These are phyloP conservation scores for Bombyx mandarina DNA, from an alignment of 1,140 invertebrate genomes.

Conservation along the genomic window DNA sequence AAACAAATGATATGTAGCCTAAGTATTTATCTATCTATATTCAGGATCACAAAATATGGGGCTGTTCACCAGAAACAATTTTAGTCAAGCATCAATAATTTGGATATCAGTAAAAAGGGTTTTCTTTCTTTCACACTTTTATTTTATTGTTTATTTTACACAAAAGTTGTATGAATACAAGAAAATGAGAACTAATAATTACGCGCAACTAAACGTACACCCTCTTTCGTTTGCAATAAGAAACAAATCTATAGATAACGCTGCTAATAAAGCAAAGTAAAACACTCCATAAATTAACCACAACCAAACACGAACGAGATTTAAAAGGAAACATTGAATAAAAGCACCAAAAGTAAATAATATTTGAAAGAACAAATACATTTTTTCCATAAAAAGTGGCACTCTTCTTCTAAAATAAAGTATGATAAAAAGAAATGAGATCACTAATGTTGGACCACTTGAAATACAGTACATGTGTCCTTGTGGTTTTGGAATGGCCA, in stretches of 20 bases:
- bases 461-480: conserved; percentile 64
- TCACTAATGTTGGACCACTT: conserved; percentile 53
- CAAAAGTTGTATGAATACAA: no score
- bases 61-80: no score
- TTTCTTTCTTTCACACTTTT: no score
- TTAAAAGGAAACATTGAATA: conserved; percentile 58
- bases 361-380: conserved; percentile 66
- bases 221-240: conserved; percentile 60
- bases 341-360: conserved; percentile 62
- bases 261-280: conserved; percentile 50
- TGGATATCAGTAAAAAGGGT: no score
- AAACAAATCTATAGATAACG: conserved; percentile 51
- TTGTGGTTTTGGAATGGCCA: conserved; percentile 38
- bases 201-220: conserved; percentile 62
- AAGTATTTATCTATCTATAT: no score
- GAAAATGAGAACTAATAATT: conserved; percentile 9
- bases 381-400: conserved; percentile 63
- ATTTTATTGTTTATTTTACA: no score
- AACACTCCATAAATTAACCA: conserved; percentile 58
- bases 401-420: conserved; percentile 57
- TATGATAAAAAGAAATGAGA: conserved; percentile 56
- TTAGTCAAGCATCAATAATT: no score
- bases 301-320: conserved; percentile 50
- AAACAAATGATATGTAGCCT: no score
- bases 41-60: no score